Evolutionary conservation across 2,113 vertebrate species (phyloP).

Genomic region (Tachysurus fulvidraco): DNA sequence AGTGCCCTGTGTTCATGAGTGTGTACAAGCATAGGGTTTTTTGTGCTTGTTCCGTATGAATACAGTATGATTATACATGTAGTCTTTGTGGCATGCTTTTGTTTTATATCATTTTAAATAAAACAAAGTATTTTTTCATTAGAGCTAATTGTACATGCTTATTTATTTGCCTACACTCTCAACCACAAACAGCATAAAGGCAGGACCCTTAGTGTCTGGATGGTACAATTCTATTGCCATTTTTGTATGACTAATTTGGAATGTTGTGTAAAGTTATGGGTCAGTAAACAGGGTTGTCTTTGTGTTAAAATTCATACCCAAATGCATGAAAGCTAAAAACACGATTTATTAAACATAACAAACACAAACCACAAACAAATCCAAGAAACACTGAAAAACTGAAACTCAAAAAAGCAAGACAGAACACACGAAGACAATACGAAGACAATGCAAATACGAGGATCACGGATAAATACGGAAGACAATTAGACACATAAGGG

Average conservation of each 20-base stretch:
- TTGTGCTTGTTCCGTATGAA: background rate
- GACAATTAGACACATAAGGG: too few species aligned
- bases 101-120: background rate
- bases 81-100: background rate
- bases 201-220: conserved; percentile 54
- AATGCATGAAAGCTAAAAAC: too few species aligned
- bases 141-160: background rate
- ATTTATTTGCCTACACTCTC: background rate
- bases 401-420: too few species aligned
- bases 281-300: too few species aligned
- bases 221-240: conserved; percentile 13
- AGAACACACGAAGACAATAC: too few species aligned
- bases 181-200: conserved; percentile 24
- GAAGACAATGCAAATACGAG: too few species aligned
- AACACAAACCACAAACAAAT: too few species aligned
- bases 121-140: background rate
- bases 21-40: too few species aligned
- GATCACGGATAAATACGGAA: too few species aligned
- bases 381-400: too few species aligned
- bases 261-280: background rate
- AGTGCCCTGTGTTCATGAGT: background rate
- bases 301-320: too few species aligned
- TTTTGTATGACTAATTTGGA: background rate
- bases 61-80: background rate
- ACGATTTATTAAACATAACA: too few species aligned